These are phyloP conservation scores for Neofelis nebulosa DNA, from an alignment of 2,113 vertebrate species.

Conservation along the genomic window DNA sequence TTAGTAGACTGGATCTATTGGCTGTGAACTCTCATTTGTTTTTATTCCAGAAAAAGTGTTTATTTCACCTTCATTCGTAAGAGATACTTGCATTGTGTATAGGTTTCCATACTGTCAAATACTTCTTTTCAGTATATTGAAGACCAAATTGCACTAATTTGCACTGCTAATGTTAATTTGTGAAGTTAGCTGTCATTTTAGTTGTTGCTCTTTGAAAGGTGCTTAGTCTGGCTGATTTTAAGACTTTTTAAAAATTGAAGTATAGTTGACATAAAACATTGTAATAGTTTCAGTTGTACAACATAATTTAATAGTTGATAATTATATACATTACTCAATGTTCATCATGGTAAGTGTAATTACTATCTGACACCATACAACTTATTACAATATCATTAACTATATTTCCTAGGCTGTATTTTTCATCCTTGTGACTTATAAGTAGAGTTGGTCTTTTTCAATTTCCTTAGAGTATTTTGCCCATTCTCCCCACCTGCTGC, in stretches of 20 bases:
- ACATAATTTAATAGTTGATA: neutral
- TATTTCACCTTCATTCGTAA: neutral
- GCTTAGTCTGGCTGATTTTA: neutral
- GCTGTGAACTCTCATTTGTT: neutral
- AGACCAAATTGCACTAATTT: neutral
- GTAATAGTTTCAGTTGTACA: neutral
- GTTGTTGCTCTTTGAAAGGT: neutral
- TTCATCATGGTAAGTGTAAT: neutral
- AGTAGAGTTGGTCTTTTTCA: neutral
- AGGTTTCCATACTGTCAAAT: neutral
- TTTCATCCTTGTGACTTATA: neutral
- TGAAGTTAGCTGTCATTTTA: neutral
- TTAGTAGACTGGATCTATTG: neutral
- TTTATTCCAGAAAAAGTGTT: neutral
- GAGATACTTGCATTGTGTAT: neutral
- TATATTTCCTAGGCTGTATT: neutral
- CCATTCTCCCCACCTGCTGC: neutral
- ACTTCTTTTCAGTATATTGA: neutral
- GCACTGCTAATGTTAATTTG: neutral
- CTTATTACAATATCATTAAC: neutral
- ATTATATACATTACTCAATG: neutral
- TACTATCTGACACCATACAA: neutral
- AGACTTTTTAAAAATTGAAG: neutral
- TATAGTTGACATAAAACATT: neutral
- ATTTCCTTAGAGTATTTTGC: neutral